A percentile compares a stretch with the other conserved stretches of the same genome.
Evolutionary conservation across 2,113 vertebrate genomes (phyloP).

Genomic region (Candoia aspera): DNA sequence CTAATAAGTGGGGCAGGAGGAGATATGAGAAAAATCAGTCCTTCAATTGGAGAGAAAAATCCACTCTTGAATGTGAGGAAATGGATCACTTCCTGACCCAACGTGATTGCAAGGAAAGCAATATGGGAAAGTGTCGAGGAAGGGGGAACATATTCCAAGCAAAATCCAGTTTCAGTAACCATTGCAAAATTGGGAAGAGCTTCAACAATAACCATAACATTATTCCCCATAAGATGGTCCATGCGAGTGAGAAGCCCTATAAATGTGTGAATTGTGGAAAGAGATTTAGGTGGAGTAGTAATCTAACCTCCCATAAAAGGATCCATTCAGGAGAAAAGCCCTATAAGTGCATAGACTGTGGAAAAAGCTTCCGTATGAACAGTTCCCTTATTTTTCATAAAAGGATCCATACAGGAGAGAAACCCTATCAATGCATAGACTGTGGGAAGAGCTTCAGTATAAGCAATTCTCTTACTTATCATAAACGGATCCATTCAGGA

Average conservation of each 20-base stretch:
- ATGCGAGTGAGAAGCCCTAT: not conserved
- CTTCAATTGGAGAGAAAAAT: not conserved
- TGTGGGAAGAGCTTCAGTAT: not conserved
- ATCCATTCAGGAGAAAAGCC: not conserved
- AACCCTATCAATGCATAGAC: not conserved
- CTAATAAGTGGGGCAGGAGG: not conserved
- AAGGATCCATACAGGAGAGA: not conserved
- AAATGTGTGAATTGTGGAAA: not conserved
- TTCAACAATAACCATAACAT: not conserved
- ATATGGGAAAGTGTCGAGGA: not conserved
- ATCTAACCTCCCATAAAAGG: not conserved
- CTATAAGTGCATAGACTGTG: not conserved
- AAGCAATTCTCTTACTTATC: not conserved
- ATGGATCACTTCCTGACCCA: not conserved
- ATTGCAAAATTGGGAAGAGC: not conserved
- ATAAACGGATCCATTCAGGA: not conserved
- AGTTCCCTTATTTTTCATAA: not conserved
- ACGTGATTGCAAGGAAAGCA: not conserved
- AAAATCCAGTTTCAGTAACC: not conserved
- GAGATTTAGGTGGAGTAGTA: not conserved
- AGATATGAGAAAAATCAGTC: not conserved
- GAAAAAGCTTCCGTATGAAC: not conserved
- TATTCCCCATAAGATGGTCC: not conserved
- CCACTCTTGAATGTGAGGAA: not conserved
- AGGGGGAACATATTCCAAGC: not conserved